Evolutionary conservation across 2,888 invertebrate genomes (phyloP), one percentile per base, ranked within the genome.

Genomic region (Platypus cylindrus): DNA sequence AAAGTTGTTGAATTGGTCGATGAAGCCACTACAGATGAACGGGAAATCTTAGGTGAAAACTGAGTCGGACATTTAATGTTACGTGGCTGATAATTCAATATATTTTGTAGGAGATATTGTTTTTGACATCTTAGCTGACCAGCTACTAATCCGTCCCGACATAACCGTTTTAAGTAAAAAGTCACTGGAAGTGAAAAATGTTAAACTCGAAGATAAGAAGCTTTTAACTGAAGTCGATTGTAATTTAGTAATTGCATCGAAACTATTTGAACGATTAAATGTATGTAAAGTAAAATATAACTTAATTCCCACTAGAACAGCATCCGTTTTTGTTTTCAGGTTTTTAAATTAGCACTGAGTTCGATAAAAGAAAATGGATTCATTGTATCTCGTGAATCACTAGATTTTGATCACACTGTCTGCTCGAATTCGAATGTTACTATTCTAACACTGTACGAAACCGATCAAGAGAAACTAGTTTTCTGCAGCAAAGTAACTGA

Each of bases 61-160:
- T 20, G 20, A 20, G 5, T 20, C 20, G 20, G 20, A 20, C 5
- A 20, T 9, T 20, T 20, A 20, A 20, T 20, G 9, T 7, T 7
- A 20, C 20, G 20, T 9, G 9, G 9, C 20, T 5, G 20, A 20
- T 5, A 20, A 20, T n/a, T n/a, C n/a, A n/a, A n/a, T n/a, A n/a
- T n/a, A 25, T 12, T 13, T 32, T 1, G 44, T 77, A 0, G 60
- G 76, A 1, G 67, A 68, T 2, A 45, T 62, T 11, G 64, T 85
- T 5, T 58, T 63, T 4, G 67, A 75, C 2, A 61, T 73, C 0
- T 62, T 84, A 0, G 73, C 69, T 24, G 78, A 84, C 48, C 55
- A 78, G 27, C 82, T 82, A 0, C 54, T 79, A 5, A 67, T 81
- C 3, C 77, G 79, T 47, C 73, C 79, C 0, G 78, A 80, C 30